Evolutionary conservation across 2,113 vertebrate species (phyloP).

Genomic region (Rhinolophus sinicus): DNA sequence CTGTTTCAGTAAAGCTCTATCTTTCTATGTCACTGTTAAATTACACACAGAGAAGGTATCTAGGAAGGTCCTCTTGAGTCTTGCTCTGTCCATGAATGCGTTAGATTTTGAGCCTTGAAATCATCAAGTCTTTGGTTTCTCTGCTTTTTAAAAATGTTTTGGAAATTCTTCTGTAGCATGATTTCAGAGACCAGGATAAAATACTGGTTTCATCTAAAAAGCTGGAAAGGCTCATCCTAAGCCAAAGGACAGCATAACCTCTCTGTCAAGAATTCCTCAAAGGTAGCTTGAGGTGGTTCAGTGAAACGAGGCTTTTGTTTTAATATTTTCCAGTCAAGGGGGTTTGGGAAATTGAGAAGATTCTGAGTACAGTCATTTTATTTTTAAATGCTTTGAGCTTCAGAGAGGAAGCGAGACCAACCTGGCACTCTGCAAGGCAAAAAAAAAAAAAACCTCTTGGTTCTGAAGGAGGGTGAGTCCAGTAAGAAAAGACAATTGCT

Average conservation of each 20-base stretch:
- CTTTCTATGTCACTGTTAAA: neutral
- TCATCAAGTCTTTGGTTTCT: neutral
- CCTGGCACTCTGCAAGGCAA: slow-evolving; percentile 62
- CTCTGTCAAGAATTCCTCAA: slow-evolving; percentile 33
- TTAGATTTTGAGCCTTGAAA: neutral
- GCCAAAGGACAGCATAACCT: neutral
- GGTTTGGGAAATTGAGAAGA: slow-evolving; percentile 59
- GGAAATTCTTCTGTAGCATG: neutral
- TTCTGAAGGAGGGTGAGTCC: slow-evolving; percentile 29
- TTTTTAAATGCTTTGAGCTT: slow-evolving; percentile 54
- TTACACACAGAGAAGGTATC: neutral
- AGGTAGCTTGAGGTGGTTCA: neutral
- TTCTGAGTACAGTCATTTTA: slow-evolving; percentile 57
- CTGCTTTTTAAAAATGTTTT: slow-evolving; percentile 28
- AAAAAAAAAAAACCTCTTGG: neutral
- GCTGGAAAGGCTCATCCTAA: neutral
- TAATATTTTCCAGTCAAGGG: neutral
- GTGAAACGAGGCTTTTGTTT: slow-evolving; percentile 48
- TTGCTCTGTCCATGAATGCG: neutral
- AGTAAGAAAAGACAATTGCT: slow-evolving; percentile 74
- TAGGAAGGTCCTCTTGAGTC: neutral
- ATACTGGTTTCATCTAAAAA: neutral
- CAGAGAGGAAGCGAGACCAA: slow-evolving; percentile 10
- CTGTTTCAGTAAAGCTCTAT: neutral
- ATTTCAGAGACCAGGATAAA: slow-evolving; percentile 4